Conservation (phyloP, 2,113 vertebrate species). For the Malaclemys terrapin region DNA sequence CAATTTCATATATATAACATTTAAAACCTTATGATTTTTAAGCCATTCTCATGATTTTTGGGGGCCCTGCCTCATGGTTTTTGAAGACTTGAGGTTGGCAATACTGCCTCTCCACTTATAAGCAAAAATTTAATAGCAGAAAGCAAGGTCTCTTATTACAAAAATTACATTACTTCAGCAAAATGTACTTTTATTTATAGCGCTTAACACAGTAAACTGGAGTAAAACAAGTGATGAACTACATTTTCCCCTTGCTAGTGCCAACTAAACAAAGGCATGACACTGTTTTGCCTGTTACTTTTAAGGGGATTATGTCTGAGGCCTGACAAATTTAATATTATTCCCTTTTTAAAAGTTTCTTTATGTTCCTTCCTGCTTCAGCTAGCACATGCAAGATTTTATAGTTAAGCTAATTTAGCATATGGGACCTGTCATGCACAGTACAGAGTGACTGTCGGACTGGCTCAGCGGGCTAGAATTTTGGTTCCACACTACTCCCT, state of each 20-base stretch:
- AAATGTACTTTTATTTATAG: background rate
- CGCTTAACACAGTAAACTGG: background rate
- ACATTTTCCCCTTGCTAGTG: background rate
- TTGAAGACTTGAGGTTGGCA: background rate
- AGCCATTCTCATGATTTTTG: background rate
- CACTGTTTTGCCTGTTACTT: conserved; percentile 7
- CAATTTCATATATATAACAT: background rate
- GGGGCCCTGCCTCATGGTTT: background rate
- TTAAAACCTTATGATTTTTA: background rate
- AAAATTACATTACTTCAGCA: background rate
- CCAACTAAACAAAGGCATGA: background rate
- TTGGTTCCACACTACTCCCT: background rate
- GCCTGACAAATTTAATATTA: background rate
- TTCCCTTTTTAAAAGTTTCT: background rate
- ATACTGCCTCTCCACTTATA: background rate
- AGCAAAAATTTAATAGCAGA: background rate
- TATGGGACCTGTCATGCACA: background rate
- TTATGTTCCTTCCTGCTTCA: background rate
- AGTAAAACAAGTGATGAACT: background rate
- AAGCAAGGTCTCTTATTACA: background rate
- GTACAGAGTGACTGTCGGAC: background rate
- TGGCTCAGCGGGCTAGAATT: background rate
- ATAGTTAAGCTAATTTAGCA: background rate
- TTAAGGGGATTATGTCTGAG: conserved; percentile 12
- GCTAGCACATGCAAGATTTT: background rate